phyloP scores from a whole-genome alignment of 92 coral and sea anemone species.

The Phymanthus crucifer region DNA sequence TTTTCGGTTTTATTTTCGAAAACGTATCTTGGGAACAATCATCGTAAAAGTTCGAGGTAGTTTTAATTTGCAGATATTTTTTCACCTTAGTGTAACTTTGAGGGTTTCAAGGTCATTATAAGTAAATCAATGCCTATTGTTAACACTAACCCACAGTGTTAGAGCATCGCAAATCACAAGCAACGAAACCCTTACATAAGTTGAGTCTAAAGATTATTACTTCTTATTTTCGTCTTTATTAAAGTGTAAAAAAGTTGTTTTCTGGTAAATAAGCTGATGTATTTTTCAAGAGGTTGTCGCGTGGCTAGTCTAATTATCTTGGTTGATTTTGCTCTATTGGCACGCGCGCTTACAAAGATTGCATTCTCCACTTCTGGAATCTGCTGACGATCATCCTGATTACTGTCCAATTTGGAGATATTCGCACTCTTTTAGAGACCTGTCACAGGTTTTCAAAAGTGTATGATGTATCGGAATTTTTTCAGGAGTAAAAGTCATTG shows the following conservation, averaged over 20 bases:
- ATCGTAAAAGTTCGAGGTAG: background rate
- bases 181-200: background rate
- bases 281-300: conserved; percentile 24
- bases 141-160: background rate
- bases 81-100: background rate
- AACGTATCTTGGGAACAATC: background rate
- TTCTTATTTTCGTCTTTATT: background rate
- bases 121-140: background rate
- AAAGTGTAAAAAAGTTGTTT: background rate
- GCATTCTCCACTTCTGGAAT: background rate
- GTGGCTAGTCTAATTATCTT: conserved; percentile 23
- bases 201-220: background rate
- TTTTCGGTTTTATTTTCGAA: conserved; percentile 36
- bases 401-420: background rate
- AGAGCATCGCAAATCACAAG: background rate
- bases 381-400: background rate
- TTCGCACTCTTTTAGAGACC: background rate
- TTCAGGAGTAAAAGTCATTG: background rate
- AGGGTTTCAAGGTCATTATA: conserved; percentile 5
- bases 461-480: conserved; percentile 11
- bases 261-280: conserved; percentile 12
- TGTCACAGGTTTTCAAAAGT: background rate
- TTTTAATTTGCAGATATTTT: background rate
- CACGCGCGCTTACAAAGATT: conserved; percentile 24
- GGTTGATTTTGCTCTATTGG: conserved; percentile 1